Percentiles rank a stretch among this genome's conserved stretches.
These are phyloP conservation scores for Bombus sylvicola DNA, from an alignment of 1,140 invertebrate genomes.

Conservation along the genomic window DNA sequence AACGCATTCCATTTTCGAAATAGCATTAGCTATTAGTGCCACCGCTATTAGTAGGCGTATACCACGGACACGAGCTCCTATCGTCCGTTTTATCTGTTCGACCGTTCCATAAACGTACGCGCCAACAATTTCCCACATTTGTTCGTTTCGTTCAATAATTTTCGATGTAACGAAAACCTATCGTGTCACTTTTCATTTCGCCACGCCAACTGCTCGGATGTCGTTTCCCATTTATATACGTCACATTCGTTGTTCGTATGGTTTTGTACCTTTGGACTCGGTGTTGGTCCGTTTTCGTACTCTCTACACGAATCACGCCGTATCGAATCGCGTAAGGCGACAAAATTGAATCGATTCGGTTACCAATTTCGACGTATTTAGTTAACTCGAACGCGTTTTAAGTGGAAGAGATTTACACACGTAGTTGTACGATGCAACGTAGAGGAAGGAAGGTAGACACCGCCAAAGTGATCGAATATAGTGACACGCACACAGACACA, in stretches of 20 bases:
- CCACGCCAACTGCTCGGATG: background rate
- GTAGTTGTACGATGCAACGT: background rate
- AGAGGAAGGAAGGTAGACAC: conserved; percentile 20
- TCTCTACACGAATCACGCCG: background rate
- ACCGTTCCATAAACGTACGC: background rate
- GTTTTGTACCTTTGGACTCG: background rate
- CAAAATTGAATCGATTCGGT: background rate
- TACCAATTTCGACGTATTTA: background rate
- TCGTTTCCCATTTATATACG: background rate
- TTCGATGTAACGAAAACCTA: background rate
- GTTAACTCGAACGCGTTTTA: background rate
- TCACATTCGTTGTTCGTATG: background rate
- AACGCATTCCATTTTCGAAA: conserved; percentile 45
- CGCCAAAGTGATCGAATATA: conserved; percentile 40
- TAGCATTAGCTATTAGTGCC: background rate
- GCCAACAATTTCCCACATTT: background rate
- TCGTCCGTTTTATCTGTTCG: conserved; percentile 1
- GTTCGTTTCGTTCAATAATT: background rate
- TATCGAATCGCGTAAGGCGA: background rate
- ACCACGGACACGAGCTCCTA: background rate
- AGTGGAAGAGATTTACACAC: background rate
- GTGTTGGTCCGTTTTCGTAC: background rate
- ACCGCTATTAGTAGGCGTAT: background rate
- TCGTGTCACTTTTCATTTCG: background rate
- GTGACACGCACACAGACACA: conserved; percentile 31